These are phyloP conservation scores for Rhopalosiphum maidis DNA, from an alignment of 1,140 invertebrate genomes.

Conservation along the genomic window DNA sequence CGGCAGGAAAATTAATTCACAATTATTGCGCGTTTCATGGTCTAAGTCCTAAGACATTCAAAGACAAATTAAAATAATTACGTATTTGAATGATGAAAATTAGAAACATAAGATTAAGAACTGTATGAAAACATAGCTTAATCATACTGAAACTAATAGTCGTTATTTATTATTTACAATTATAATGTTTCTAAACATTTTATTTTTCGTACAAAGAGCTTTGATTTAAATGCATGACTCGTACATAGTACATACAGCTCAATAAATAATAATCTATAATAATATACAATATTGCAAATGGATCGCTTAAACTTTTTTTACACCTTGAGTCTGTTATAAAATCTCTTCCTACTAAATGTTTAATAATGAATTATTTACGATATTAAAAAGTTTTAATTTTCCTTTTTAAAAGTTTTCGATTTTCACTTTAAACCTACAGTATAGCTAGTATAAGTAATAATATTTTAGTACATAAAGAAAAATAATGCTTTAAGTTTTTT, in stretches of 20 bases:
- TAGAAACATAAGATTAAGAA: not conserved
- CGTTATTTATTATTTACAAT: not conserved
- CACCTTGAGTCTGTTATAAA: not conserved
- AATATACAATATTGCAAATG: not conserved
- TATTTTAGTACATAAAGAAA: not conserved
- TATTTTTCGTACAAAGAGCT: not conserved
- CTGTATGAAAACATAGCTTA: not conserved
- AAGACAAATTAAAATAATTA: not conserved
- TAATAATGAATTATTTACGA: not conserved
- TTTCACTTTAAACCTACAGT: not conserved
- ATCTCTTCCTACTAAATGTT: not conserved
- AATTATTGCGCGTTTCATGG: not conserved
- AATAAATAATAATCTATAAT: not conserved
- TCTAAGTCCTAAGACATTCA: not conserved
- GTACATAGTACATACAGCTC: not conserved
- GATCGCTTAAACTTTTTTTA: not conserved
- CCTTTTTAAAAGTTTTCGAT: conserved; percentile 18
- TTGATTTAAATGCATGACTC: not conserved
- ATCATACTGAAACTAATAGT: not conserved
- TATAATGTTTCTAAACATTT: not conserved
- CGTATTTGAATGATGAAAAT: not conserved
- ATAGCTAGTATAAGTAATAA: not conserved
- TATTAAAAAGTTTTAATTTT: conserved; percentile 16
- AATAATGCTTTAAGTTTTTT: conserved; percentile 24
- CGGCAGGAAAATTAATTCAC: not conserved